These are phyloP conservation scores for Stigmatopora argus DNA, from an alignment of 2,113 vertebrate genomes.

Conservation along the genomic window DNA sequence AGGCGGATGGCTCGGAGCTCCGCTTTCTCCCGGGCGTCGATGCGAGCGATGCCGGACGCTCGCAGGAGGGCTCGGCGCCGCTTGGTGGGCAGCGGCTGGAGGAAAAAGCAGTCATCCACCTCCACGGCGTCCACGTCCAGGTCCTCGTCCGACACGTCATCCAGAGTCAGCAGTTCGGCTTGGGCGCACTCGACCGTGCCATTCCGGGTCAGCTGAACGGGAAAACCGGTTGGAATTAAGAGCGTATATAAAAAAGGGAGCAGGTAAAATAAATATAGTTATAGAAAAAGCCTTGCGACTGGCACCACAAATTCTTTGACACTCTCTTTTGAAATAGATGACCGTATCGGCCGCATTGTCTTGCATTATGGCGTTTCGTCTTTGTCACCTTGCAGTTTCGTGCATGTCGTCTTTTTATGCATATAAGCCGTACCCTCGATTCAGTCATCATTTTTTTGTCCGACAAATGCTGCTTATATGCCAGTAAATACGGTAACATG, in stretches of 20 bases:
- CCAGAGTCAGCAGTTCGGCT: slow-evolving; percentile 85
- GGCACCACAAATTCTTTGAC: too few relatives aligned
- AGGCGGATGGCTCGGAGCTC: slow-evolving; percentile 90
- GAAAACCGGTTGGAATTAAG: slow-evolving; percentile 1
- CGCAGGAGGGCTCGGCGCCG: slow-evolving; percentile 85
- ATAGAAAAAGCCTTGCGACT: too few relatives aligned
- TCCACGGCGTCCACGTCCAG: slow-evolving; percentile 90
- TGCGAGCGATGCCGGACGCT: slow-evolving; percentile 87
- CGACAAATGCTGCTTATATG: too few relatives aligned
- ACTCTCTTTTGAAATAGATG: too few relatives aligned
- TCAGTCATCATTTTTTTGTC: too few relatives aligned
- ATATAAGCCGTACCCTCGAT: too few relatives aligned
- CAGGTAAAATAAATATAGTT: slow-evolving; percentile 8
- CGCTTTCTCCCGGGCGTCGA: slow-evolving; percentile 89
- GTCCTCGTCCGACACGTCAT: slow-evolving; percentile 92
- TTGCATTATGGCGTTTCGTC: too few relatives aligned
- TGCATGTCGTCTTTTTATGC: too few relatives aligned
- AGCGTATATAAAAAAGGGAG: background rate
- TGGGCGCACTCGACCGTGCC: slow-evolving; percentile 88
- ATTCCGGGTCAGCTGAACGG: slow-evolving; percentile 84
- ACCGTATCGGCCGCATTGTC: too few relatives aligned
- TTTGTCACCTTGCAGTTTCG: too few relatives aligned
- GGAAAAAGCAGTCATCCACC: slow-evolving; percentile 95
- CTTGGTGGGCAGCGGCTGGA: slow-evolving; percentile 93
- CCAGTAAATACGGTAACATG: too few relatives aligned